Evolutionary conservation across 2,113 vertebrate genomes (phyloP).

Genomic region (Brachypteracias leptosomus): DNA sequence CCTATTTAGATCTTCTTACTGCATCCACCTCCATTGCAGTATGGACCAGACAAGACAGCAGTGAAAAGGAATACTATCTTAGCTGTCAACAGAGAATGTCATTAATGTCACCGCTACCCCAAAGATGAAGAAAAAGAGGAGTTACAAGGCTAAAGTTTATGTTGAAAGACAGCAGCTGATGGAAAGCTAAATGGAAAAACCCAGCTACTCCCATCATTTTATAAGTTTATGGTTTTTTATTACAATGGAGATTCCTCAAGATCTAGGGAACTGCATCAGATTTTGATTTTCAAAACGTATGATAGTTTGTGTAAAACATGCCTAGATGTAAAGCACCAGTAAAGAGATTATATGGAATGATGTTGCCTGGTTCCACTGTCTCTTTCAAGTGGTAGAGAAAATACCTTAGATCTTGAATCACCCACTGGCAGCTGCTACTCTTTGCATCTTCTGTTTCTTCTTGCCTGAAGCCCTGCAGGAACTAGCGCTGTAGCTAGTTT

Average conservation of each 20-base stretch:
- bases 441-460: not conserved
- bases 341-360: not conserved
- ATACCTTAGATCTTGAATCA: not conserved
- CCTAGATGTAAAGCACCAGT: too few species aligned
- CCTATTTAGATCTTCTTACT: not conserved
- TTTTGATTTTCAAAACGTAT: not conserved
- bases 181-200: not conserved
- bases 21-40: not conserved
- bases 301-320: too few species aligned
- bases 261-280: not conserved
- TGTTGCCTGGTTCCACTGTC: not conserved
- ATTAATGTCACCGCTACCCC: not conserved
- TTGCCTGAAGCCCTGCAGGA: not conserved
- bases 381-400: not conserved
- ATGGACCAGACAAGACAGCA: not conserved
- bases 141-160: not conserved
- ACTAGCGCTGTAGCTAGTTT: not conserved
- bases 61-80: not conserved
- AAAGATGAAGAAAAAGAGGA: not conserved
- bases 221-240: not conserved
- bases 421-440: not conserved
- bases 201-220: not conserved
- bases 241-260: not conserved
- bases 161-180: not conserved
- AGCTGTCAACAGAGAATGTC: not conserved